phyloP scores from a whole-genome alignment of 2,888 invertebrate species.

The Eupithecia insigniata region DNA sequence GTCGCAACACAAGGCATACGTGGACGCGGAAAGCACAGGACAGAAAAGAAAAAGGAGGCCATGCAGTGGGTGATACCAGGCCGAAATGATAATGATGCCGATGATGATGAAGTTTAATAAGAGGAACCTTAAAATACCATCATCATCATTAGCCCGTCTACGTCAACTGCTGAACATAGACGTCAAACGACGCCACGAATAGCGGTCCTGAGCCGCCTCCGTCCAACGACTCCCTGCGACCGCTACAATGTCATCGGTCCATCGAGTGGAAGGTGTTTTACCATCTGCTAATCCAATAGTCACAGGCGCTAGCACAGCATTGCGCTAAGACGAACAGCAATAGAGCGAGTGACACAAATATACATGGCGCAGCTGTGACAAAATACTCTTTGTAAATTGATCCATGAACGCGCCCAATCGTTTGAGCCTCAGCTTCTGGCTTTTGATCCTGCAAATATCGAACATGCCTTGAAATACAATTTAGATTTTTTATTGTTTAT shows the following conservation, averaged over 20 bases:
- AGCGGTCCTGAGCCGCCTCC: too few relatives aligned
- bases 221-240: too few relatives aligned
- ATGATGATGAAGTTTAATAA: too few relatives aligned
- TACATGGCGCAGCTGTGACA: conserved; percentile 63
- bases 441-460: conserved; percentile 67
- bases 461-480: neutral
- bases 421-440: conserved; percentile 69
- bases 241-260: too few relatives aligned
- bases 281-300: conserved; percentile 79
- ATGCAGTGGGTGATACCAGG: too few relatives aligned
- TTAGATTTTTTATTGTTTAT: neutral
- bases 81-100: too few relatives aligned
- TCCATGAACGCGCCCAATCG: conserved; percentile 67
- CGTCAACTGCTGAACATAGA: too few relatives aligned
- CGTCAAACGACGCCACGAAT: too few relatives aligned
- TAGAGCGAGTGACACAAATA: conserved; percentile 60
- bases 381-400: conserved; percentile 76
- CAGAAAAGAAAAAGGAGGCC: too few relatives aligned
- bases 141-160: too few relatives aligned
- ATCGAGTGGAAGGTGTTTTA: conserved; percentile 45
- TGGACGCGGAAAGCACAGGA: too few relatives aligned
- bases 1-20: too few relatives aligned
- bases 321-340: conserved; percentile 84
- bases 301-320: conserved; percentile 73
- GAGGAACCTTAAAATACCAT: neutral